These are phyloP conservation scores for Muscicapa adusta DNA, from an alignment of 2,113 vertebrate species.

Conservation along the genomic window DNA sequence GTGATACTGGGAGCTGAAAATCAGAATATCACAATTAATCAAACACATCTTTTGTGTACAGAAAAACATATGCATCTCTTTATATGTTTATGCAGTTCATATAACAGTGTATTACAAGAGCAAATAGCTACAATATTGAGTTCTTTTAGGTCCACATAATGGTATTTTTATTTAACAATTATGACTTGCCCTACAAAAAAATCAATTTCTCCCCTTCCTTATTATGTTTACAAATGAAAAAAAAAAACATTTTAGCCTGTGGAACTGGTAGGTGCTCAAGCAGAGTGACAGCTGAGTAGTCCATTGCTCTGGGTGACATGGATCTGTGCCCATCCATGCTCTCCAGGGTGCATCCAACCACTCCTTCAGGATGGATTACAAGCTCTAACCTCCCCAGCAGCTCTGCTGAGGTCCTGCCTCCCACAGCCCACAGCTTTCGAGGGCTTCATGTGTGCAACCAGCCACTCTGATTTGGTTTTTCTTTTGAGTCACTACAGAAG, in stretches of 20 bases:
- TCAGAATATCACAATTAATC: background rate
- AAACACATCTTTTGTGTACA: background rate
- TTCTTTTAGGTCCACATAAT: background rate
- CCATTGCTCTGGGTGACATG: rapidly evolving
- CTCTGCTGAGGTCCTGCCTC: background rate
- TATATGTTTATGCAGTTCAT: background rate
- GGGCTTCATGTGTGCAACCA: rapidly evolving
- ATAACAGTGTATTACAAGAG: background rate
- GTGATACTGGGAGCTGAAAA: background rate
- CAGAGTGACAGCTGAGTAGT: background rate
- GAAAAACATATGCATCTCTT: background rate
- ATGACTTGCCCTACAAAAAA: background rate
- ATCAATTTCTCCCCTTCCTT: background rate
- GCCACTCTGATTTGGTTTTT: background rate
- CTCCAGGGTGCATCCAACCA: background rate
- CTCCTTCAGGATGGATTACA: background rate
- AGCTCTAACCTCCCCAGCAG: background rate
- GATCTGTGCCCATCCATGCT: background rate
- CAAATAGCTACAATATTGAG: background rate
- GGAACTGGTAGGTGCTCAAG: background rate
- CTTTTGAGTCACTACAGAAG: background rate
- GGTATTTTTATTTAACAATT: background rate
- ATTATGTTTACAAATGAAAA: background rate
- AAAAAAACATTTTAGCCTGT: background rate
- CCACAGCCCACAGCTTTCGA: background rate